Conservation (phyloP, 2,113 vertebrate species). For the Rhipidura dahli region DNA sequence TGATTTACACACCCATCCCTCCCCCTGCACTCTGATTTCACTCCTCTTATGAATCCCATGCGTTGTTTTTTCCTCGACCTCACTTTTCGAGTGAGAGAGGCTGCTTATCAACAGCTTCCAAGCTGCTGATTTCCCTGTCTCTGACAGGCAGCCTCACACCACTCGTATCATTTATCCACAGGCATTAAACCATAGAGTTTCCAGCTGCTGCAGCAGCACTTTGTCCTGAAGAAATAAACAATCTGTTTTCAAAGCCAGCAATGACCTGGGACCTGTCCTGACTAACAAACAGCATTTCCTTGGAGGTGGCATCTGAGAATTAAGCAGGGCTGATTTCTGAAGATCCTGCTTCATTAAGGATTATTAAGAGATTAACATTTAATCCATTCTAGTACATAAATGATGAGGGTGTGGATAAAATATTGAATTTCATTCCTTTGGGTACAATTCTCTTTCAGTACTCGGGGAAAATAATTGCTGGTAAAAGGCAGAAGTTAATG, state of each 20-base stretch:
- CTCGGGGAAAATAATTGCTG: not conserved
- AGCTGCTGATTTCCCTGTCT: not conserved
- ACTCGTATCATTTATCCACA: not conserved
- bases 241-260: not conserved
- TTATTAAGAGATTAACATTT: slow-evolving; percentile 47
- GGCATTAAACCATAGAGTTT: not conserved
- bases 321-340: not conserved
- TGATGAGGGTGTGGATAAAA: slow-evolving; percentile 15
- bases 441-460: not conserved
- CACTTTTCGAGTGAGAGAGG: not conserved
- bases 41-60: not conserved
- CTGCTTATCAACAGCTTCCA: not conserved
- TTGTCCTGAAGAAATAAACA: slow-evolving; percentile 3
- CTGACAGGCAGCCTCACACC: not conserved
- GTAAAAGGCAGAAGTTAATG: not conserved
- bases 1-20: not conserved
- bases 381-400: not conserved
- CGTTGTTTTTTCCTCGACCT: not conserved
- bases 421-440: not conserved
- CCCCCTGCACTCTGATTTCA: not conserved
- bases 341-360: slow-evolving; percentile 25
- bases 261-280: not conserved
- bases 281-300: slow-evolving; percentile 10
- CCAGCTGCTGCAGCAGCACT: slow-evolving; percentile 16
- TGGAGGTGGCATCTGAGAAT: not conserved